A percentile compares a stretch with the other conserved stretches of the same genome.
Evolutionary conservation across 2,113 vertebrate species (phyloP).

Genomic region (Notothenia coriiceps): DNA sequence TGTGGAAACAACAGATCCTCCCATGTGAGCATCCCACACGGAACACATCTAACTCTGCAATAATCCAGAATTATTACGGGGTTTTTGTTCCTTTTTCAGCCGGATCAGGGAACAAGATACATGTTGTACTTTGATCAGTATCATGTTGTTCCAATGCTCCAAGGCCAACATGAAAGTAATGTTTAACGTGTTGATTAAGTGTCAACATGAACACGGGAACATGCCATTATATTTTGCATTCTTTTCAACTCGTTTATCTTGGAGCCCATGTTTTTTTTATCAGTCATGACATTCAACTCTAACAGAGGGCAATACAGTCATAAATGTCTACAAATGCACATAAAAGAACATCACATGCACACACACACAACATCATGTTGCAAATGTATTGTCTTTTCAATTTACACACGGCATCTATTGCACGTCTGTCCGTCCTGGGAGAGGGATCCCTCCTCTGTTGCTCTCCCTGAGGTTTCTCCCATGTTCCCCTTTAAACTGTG

Average conservation of each 20-base stretch:
- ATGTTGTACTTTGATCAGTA: constrained; percentile 35
- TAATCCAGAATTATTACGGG: constrained; percentile 18
- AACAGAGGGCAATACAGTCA: constrained; percentile 11
- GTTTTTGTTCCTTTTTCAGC: constrained; percentile 22
- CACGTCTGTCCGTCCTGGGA: too few species aligned
- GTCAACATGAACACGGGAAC: constrained; percentile 1
- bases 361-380: not conserved
- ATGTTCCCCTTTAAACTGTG: too few species aligned
- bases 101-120: constrained; percentile 14
- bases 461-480: too few species aligned
- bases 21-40: constrained; percentile 45
- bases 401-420: too few species aligned
- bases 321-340: constrained; percentile 23
- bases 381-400: too few species aligned
- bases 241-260: not conserved
- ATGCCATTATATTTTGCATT: not conserved
- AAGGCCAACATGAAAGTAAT: not conserved
- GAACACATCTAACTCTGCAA: constrained; percentile 39
- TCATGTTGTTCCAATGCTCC: constrained; percentile 9
- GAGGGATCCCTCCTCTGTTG: too few species aligned
- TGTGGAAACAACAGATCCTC: constrained; percentile 56
- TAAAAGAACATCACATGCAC: not conserved
- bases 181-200: not conserved
- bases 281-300: constrained; percentile 12
- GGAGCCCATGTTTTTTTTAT: not conserved